These are phyloP conservation scores for Dryocosmus kuriphilus DNA, from an alignment of 2,888 invertebrate genomes.

Conservation along the genomic window DNA sequence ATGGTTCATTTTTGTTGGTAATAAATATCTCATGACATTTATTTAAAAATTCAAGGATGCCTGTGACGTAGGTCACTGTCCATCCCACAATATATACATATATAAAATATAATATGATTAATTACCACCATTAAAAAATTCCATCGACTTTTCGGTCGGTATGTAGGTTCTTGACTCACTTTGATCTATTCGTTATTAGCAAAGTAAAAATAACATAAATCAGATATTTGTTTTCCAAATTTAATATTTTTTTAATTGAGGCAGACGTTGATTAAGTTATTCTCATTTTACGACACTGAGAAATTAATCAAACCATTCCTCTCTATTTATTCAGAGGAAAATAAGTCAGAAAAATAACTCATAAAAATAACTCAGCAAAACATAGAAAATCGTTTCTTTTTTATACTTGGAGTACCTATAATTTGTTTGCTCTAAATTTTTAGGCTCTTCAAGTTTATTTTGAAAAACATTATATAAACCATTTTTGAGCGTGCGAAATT, in stretches of 20 bases:
- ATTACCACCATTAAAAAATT: background rate
- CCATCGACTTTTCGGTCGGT: background rate
- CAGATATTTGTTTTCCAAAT: background rate
- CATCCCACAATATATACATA: too few relatives aligned
- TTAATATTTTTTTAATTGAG: background rate
- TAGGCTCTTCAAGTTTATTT: too few relatives aligned
- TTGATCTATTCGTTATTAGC: background rate
- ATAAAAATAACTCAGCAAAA: too few relatives aligned
- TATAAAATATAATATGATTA: background rate
- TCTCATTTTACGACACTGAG: background rate
- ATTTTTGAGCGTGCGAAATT: background rate
- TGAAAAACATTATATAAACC: background rate
- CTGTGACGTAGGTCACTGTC: constrained; percentile 1
- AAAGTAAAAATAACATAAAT: background rate
- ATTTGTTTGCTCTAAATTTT: too few relatives aligned
- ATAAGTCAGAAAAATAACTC: background rate
- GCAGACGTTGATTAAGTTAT: background rate
- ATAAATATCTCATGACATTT: constrained; percentile 10
- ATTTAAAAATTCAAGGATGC: background rate
- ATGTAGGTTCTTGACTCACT: background rate
- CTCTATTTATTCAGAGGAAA: background rate
- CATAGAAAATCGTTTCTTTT: too few relatives aligned
- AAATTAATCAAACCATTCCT: background rate
- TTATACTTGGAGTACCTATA: too few relatives aligned
- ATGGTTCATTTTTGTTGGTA: background rate